Percentiles rank a stretch among this genome's conserved stretches.
phyloP scores from a whole-genome alignment of 2,113 vertebrate genomes.

The Pterophyllum scalare region DNA sequence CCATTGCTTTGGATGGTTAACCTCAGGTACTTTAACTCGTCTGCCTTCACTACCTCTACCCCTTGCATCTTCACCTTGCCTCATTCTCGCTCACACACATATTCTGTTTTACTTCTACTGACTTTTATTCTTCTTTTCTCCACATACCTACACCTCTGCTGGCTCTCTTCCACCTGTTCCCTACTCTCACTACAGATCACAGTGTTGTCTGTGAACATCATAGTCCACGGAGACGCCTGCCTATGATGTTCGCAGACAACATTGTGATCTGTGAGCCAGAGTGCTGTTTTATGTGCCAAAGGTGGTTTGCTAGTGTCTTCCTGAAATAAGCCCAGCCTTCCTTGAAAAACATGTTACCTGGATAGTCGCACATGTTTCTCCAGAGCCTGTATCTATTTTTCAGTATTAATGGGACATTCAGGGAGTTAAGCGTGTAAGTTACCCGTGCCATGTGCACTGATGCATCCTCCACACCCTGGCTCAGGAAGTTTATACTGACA shows the following conservation, averaged over 20 bases:
- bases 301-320: neutral
- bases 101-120: neutral
- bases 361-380: neutral
- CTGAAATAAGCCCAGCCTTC: neutral
- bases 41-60: neutral
- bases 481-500: neutral
- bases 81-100: neutral
- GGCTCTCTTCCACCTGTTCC: rapidly evolving
- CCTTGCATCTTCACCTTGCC: neutral
- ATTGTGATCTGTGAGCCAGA: neutral
- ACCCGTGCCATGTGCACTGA: neutral
- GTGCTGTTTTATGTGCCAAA: neutral
- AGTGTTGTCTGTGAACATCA: neutral
- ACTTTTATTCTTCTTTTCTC: neutral
- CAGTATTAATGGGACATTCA: neutral
- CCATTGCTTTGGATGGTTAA: neutral
- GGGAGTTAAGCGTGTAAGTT: neutral
- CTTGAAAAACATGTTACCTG: neutral
- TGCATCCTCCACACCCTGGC: neutral
- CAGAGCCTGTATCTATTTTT: neutral
- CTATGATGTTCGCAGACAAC: neutral
- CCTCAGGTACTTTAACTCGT: neutral
- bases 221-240: neutral
- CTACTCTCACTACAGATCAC: neutral
- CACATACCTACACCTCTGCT: neutral